Evolutionary conservation across 2,797 vertebrate species (phyloP).

Genomic region (Amphiprion clarkii): DNA sequence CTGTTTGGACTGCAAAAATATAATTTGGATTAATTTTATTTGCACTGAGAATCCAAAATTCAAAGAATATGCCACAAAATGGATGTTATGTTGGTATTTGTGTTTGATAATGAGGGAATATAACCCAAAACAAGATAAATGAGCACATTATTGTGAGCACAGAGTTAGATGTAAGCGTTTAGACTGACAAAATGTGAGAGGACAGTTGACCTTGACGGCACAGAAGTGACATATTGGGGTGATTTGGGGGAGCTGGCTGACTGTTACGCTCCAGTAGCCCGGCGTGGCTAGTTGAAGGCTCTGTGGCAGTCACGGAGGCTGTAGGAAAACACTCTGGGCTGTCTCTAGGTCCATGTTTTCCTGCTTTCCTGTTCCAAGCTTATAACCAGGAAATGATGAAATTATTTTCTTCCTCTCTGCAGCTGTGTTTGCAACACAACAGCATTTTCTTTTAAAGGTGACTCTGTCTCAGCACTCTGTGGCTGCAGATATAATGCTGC

Average conservation of each 20-base stretch:
- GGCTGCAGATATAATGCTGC: conserved; percentile 42
- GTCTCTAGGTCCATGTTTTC: conserved; percentile 55
- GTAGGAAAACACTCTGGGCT: conserved; percentile 63
- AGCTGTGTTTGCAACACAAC: conserved; percentile 62
- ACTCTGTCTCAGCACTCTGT: conserved; percentile 30
- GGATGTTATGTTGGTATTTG: too few species aligned
- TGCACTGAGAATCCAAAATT: neutral
- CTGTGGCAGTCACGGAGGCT: conserved; percentile 43
- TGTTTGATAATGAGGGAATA: too few species aligned
- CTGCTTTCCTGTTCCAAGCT: conserved; percentile 57
- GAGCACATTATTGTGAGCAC: conserved; percentile 36
- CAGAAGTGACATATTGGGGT: conserved; percentile 81
- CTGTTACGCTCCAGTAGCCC: conserved; percentile 70
- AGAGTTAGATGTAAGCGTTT: conserved; percentile 62
- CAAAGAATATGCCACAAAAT: too few species aligned
- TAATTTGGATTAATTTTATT: neutral
- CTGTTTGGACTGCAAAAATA: neutral
- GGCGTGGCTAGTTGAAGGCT: conserved; percentile 55
- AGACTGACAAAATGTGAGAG: conserved; percentile 51
- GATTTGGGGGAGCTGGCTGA: conserved; percentile 67
- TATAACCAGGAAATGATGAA: conserved; percentile 66
- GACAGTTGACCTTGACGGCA: conserved; percentile 70
- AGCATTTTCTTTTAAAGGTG: conserved; percentile 67
- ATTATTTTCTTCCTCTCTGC: conserved; percentile 54
- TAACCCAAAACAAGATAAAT: conserved; percentile 43